Evolutionary conservation across 1,140 invertebrate species (phyloP), one percentile per base, ranked within the genome.

Genomic region (Nasonia longicornis): DNA sequence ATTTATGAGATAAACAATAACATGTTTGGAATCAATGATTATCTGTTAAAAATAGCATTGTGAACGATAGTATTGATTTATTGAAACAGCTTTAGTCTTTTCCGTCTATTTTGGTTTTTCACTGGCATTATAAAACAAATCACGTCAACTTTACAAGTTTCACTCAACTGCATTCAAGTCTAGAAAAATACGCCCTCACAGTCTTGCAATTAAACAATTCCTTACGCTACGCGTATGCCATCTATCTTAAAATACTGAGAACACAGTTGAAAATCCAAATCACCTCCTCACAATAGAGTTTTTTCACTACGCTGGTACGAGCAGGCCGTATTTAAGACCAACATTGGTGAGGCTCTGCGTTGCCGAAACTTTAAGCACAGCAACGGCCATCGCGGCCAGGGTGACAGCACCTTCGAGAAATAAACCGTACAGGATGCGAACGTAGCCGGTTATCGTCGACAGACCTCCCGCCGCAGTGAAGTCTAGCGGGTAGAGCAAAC

Each of bases 401-500:
- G 91, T 92, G 77, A 95, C 93, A 2, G 93, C 94, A 26, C 93
- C 91, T 88, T 95, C 94, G 29, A 95, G 89, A 86, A 94, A 95
- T 3, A 95, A 83, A 1, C 92, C 94, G 84, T 95, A 95, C 3
- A 93, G 86, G n/a, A 94, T 90, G 66, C 94, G 89, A 10, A 94
- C 89, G 70, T 92, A 87, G 22, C 91, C 92, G 74, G 91, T 88
- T 58, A 93, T 94, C 10, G 89, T 91, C 29, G 93, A 93, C 10
- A 94, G 92, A 45, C 93, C 94, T 63, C 94, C 94, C 3, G 92
- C 93, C 2, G 93, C 93, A 4, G 94, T 94, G 82, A 95, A 95
- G 85, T 95, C 94, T 80, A 95, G 85, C 2, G 94, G 94, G 86
- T 95, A 95, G 84, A 95, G 89, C 10, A 94, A 84, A 82, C 92